Base-by-base conservation (phyloP, 2,888 invertebrate species). In the Spisula subtruncata region DNA sequence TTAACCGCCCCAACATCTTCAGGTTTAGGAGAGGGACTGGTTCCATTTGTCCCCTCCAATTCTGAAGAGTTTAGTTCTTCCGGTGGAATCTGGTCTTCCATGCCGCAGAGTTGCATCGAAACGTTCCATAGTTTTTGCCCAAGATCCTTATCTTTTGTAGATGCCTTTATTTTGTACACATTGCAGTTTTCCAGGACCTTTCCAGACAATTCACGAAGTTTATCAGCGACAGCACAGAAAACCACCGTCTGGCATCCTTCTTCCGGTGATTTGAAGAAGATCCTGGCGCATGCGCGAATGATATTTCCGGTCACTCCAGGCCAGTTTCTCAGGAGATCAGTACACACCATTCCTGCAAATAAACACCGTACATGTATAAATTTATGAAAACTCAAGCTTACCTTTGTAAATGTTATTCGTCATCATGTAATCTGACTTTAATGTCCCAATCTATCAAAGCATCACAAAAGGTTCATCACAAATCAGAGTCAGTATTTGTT, bases 161-260 rank as follows among this genome's bases (percentile, higher is more conserved):
- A 90, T 10, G 92, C 93, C 82, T 93, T 92, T 41, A 92, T 86
- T 66, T 94, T 92, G 46, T 84, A 81, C 14, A 90, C 89, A 81
- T 91, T 91, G 86, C 95, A 95, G 91, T 95, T 95, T 83, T 90
- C 91, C 71, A 95, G 93, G n/a, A 94, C 86, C 89, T 92, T 93
- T 25, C 96, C 96, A 4, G 95, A 95, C 80, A 94, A 91, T 32
- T 94, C 94, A 29, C 93, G 91, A 8, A 96, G 90, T 12, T 95
- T 94, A 83, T 95, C 95, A 10, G 93, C 94, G 2, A 95, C 95
- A 18, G 95, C 95, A 84, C 95, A 95, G 91, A 95, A 94, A 8
- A 96, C 94, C 54, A 96, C 93, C 16, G 95, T 95, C 89, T 96
- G 96, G 48, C 95, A 94, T 10, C 96, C 96, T 32, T 95, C 95